A percentile compares a stretch with the other conserved stretches of the same genome.
Evolutionary conservation across 2,113 vertebrate genomes (phyloP).

Genomic region (Loxodonta africana): DNA sequence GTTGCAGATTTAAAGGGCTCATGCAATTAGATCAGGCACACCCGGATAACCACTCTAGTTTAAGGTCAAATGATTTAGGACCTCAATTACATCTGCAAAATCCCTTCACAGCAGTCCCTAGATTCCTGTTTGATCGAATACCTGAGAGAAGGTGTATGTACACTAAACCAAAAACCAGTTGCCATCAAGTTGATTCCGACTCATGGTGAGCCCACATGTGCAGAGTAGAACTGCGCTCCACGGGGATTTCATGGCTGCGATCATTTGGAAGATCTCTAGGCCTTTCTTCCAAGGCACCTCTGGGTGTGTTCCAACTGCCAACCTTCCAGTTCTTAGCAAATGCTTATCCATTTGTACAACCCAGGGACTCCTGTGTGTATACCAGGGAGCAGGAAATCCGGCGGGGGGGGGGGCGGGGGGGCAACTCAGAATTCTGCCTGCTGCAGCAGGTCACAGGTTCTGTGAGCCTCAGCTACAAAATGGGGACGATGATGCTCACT

Average conservation of each 20-base stretch:
- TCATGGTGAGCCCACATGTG: background rate
- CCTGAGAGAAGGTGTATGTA: background rate
- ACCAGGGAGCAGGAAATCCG: background rate
- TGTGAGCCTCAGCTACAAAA: background rate
- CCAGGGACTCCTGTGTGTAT: background rate
- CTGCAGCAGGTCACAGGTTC: background rate
- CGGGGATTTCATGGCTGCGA: background rate
- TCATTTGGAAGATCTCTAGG: background rate
- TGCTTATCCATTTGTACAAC: background rate
- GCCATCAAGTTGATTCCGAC: background rate
- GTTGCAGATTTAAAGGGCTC: too few relatives aligned
- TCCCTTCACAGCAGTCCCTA: background rate
- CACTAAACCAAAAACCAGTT: background rate
- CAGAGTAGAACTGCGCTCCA: background rate
- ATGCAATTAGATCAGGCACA: too few relatives aligned
- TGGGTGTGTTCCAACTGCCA: background rate
- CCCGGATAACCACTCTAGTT: background rate
- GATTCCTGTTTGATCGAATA: background rate
- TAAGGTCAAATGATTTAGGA: background rate
- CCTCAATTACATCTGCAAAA: background rate
- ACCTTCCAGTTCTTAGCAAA: background rate
- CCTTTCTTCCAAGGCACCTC: background rate
- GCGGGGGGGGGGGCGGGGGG: too few relatives aligned
- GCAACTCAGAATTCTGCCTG: background rate
- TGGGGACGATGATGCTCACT: background rate